Evolutionary conservation across 2,113 vertebrate genomes (phyloP), one percentile per base, ranked within the genome.

Genomic region (Ptilorrhoa leucosticta): DNA sequence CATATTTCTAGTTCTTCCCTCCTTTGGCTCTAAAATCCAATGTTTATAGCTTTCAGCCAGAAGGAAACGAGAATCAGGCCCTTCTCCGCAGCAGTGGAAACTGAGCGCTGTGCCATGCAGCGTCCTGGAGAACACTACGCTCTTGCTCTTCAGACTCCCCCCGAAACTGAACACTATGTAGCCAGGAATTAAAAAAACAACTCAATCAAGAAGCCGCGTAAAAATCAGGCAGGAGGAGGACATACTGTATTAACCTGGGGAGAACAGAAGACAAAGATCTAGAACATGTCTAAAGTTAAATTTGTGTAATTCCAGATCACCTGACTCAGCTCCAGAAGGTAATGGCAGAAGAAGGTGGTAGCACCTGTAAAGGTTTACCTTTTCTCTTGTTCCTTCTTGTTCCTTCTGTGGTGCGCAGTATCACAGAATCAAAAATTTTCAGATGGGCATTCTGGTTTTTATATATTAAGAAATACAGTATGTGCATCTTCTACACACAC

Each of bases 81-180:
- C 44, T 60, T 39, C 63, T 87, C 39, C 1, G 5, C 3, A 71
- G 75, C 42, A 54, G 18, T 20, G 79, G 66, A 76, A 75, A n/a
- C 39, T 2, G 1, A 78, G 51, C 54, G 50, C 50, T 35, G 21
- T 1, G 3, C 60, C 45, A 40, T 3, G 15, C 71, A 71, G 35
- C 1, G 0, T 11, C 37, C 63, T 33, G 28, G n/a, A 78, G 54
- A 81, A n/a, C 23, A 56, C 20, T 22, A 14, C 0, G 0, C 15
- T 48, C 50, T 39, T 3, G 4, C 53, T 86, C 47, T 47, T 54
- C 44, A 54, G 39, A 50, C 28, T 66, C n/a, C 50, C 65, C 60
- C 24, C 1, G 0, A 87, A 81, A 87, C 15, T 9, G 15, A 87
- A 50, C 19, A 40, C 23, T 51, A 2, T 1, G 24, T 13, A 69